Evolutionary conservation across 2,113 vertebrate species (phyloP), one percentile per base, ranked within the genome.

Genomic region (Chloropsis cyanopogon): DNA sequence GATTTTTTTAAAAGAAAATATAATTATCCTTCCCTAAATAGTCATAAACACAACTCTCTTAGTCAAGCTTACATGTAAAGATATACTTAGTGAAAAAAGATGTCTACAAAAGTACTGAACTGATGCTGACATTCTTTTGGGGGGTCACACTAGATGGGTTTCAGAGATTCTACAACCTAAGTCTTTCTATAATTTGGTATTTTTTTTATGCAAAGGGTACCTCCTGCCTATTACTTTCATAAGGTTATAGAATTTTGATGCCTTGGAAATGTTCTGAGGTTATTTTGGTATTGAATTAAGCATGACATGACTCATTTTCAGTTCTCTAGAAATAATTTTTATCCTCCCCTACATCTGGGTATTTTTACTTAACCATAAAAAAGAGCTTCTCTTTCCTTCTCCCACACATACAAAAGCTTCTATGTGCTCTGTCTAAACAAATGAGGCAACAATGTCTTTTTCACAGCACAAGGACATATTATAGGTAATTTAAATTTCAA

Each of bases 291-390:
- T 49, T 72, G 41, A 93, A 95, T 84, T 90, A 95, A 95, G 75
- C 42, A 79, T 41, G 66, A 85, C 57, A 80, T 91, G 93, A 96
- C 93, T 97, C 95, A 97, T 88, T 90, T 39, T 68, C 89, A 92
- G 86, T 72, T 93, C 91, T 91, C 93, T 73, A 94, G 78, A 95
- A 95, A 95, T 91, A 95, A 85, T 89, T 91, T 93, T 88, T 95
- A 82, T 90, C 78, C 91, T 95, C 87, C 90, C 47, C 82, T 88
- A 95, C 93, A 95, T 91, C n/a, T 69, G 70, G 59, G 31, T 96
- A 96, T 94, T 97, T 96, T 91, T 95, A 73, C 82, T 89, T 69
- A 87, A 72, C 53, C 42, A 85, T 52, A 93, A 91, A 94, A 85
- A 49, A 82, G 50, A 95, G 64, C 82, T 95, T 50, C 82, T 94